Base-by-base conservation (phyloP, 2,888 invertebrate species). In the Pantelozetes paolii region DNA sequence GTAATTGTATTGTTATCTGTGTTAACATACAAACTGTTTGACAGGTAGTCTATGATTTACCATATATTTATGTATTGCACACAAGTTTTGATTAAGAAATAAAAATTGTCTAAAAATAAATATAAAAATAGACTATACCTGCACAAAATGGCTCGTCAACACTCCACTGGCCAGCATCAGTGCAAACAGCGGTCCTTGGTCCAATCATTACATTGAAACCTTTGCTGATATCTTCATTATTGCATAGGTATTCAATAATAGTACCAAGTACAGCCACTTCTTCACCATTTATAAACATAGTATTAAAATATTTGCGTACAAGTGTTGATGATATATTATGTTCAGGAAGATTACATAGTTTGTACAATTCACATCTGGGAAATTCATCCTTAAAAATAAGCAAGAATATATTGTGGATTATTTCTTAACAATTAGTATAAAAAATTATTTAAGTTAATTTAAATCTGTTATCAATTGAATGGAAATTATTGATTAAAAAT, bases 361-460 rank as follows among this genome's bases (percentile, higher is more conserved):
- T 26, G 23, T 54, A 54, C 23, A 54, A 54, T 6, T 23, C 54
- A 20, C 54, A 54, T 20, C 13, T 54, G 1, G 54, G 54, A 54
- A 54, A 54, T 3, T 54, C 23, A 54, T 54, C 54, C 54, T 54
- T 23, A 9, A 54, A 54, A 54, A 20, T 54, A n/a, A n/a, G n/a
- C n/a, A n/a, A n/a, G n/a, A n/a, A n/a, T n/a, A n/a, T n/a, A n/a
- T n/a, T n/a, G n/a, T n/a, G n/a, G n/a, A n/a, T n/a, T n/a, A n/a
- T n/a, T n/a, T n/a, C n/a, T n/a, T n/a, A n/a, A n/a, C n/a, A n/a
- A n/a, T n/a, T n/a, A n/a, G n/a, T n/a, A n/a, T n/a, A n/a, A n/a
- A n/a, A n/a, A n/a, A n/a, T n/a, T n/a, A n/a, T n/a, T n/a, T n/a
- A n/a, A n/a, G n/a, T n/a, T n/a, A n/a, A n/a, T n/a, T n/a, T n/a